Percentiles rank a stretch among this genome's conserved stretches.
Conservation (phyloP, 1,140 invertebrate species). For the Neoseiulus cucumeris region DNA sequence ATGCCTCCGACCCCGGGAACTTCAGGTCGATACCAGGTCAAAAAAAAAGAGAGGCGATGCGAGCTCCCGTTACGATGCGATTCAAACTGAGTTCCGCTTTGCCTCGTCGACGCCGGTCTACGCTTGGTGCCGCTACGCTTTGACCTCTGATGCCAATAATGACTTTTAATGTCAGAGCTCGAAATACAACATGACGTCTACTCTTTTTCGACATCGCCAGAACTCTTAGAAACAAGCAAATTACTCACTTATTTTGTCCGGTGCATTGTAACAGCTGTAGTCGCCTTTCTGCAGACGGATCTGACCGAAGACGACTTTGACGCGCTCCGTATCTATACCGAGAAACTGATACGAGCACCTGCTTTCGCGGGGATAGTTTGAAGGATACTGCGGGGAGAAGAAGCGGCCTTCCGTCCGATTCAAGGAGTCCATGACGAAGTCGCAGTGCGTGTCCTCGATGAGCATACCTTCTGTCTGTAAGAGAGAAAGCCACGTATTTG, state of each 20-base stretch:
- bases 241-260: slow-evolving; percentile 31
- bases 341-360: slow-evolving; percentile 54
- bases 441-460: slow-evolving; percentile 46
- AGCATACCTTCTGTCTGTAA: slow-evolving; percentile 49
- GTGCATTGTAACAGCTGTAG: slow-evolving; percentile 51
- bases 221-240: too few species aligned
- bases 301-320: slow-evolving; percentile 28
- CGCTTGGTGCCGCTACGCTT: too few species aligned
- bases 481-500: slow-evolving; percentile 22
- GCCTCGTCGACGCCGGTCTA: too few species aligned
- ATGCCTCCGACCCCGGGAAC: too few species aligned
- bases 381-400: slow-evolving; percentile 61
- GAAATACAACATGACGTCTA: too few species aligned
- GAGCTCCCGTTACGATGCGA: too few species aligned
- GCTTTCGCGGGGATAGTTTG: slow-evolving; percentile 55
- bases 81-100: too few species aligned
- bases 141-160: too few species aligned
- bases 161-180: too few species aligned
- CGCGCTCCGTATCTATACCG: slow-evolving; percentile 26
- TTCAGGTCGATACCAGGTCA: too few species aligned
- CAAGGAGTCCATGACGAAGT: slow-evolving; percentile 31
- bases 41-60: too few species aligned
- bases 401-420: slow-evolving; percentile 40
- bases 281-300: slow-evolving; percentile 24
- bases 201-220: too few species aligned